Evolutionary conservation across 2,888 invertebrate species (phyloP).

Genomic region (Charanyca ferruginea): DNA sequence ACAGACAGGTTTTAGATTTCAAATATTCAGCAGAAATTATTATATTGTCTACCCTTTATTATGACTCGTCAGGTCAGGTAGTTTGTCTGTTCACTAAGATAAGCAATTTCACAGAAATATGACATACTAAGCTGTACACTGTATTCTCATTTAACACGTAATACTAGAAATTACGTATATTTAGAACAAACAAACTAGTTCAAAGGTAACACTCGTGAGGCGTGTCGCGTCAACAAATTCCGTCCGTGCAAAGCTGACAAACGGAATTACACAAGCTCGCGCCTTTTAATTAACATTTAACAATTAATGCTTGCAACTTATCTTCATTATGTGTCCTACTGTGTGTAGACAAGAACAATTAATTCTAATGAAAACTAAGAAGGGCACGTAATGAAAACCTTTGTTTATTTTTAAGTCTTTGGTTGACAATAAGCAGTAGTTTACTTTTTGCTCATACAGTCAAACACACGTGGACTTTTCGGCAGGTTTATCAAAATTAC

Average conservation of each 20-base stretch:
- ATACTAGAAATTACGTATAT: conserved; percentile 19
- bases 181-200: conserved; percentile 33
- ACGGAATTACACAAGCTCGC: conserved; percentile 41
- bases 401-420: neutral
- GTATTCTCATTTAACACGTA: conserved; percentile 28
- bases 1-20: conserved; percentile 36
- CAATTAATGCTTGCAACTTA: conserved; percentile 55
- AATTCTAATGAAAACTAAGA: conserved; percentile 52
- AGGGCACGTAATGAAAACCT: conserved; percentile 29
- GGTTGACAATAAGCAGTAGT: neutral
- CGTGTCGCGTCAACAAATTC: conserved; percentile 32
- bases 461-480: neutral
- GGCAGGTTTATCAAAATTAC: neutral
- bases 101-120: conserved; percentile 34
- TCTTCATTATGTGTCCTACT: conserved; percentile 57
- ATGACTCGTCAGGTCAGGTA: conserved; percentile 15
- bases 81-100: conserved; percentile 12
- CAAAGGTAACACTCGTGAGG: conserved; percentile 20
- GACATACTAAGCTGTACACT: conserved; percentile 27
- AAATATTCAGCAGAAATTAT: conserved; percentile 25
- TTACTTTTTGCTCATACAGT: neutral
- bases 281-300: conserved; percentile 57
- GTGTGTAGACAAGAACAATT: conserved; percentile 44
- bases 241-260: conserved; percentile 38
- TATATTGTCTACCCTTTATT: conserved; percentile 24